Base-by-base conservation (phyloP, 2,797 vertebrate species). In the Lutjanus campechanus region DNA sequence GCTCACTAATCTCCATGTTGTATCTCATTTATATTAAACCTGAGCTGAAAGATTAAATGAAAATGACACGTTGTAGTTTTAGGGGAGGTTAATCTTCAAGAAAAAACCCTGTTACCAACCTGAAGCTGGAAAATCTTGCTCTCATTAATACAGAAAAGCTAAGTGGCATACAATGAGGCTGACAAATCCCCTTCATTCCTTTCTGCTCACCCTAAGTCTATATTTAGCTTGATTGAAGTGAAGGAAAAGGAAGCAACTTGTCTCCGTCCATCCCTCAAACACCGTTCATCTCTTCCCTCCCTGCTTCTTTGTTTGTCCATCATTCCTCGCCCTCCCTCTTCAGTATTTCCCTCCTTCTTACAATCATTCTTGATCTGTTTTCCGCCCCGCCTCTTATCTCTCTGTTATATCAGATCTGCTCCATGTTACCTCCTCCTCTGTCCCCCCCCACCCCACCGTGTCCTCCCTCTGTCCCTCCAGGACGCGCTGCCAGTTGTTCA, bases 401-500 rank as follows among this genome's bases (percentile, higher is more conserved):
- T 25, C 36, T 19, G 25, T 76, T 68, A 19, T 17, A 78, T 90
- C 81, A 43, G 64, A 83, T 60, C 56, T 36, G 19, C 72, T 81
- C 63, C 58, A 49, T 55, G 54, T 79, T 73, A 54, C 69, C 44
- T 60, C 41, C 43, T 51, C 40, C 41, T 40, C 49, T 41, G 73
- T 58, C 69, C 9, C 0, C 9, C 8, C 53, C 20, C 10, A 11
- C 20, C 4, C 51, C 1, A 2, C 8, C 15, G 19, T 3, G 5
- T 25, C 49, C 49, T 61, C 62, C 64, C 69, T 68, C 61, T 44
- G 4, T 82, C 67, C 56, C 72, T 83, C 25, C 62, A 77, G 67
- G 73, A 81, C 0, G 1, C 19, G 49, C 49, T 69, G 75, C 78
- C 85, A 82, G 77, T 87, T 83, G 79, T 81, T 85, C 63, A 60